phyloP scores from a whole-genome alignment of 1,140 invertebrate species.

The Drosophila varians region DNA sequence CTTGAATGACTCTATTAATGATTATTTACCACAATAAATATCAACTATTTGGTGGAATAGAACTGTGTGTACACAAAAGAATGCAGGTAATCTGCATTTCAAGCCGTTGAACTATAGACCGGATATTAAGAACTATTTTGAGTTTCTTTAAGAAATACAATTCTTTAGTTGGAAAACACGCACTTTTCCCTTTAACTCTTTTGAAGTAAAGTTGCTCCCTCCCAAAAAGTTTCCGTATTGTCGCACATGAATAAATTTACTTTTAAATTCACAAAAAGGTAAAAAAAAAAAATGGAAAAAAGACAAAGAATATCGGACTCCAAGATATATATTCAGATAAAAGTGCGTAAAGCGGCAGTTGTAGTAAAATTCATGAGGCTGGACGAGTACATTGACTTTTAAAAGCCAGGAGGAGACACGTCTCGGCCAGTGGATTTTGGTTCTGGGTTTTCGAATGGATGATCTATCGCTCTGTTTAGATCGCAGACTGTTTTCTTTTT shows the following conservation, averaged over 20 bases:
- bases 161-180: too few species aligned
- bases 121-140: too few species aligned
- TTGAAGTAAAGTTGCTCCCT: not conserved
- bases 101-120: too few species aligned
- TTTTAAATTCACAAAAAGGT: constrained; percentile 10
- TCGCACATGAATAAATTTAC: constrained; percentile 42
- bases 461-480: constrained; percentile 33
- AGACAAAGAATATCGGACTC: constrained; percentile 16
- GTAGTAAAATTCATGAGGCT: constrained; percentile 78
- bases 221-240: constrained; percentile 11
- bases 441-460: constrained; percentile 10
- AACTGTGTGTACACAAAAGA: too few species aligned
- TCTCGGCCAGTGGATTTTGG: constrained; percentile 44
- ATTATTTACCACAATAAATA: too few species aligned
- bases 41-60: too few species aligned
- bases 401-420: constrained; percentile 53
- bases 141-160: too few species aligned
- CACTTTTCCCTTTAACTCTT: not conserved
- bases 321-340: constrained; percentile 25
- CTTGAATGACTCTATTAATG: too few species aligned
- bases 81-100: too few species aligned
- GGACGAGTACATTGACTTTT: constrained; percentile 67
- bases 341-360: constrained; percentile 79
- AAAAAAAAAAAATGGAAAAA: constrained; percentile 6
- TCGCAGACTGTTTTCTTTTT: constrained; percentile 22